Evolutionary conservation across 2,113 vertebrate species (phyloP).

Genomic region (Nibea albiflora): DNA sequence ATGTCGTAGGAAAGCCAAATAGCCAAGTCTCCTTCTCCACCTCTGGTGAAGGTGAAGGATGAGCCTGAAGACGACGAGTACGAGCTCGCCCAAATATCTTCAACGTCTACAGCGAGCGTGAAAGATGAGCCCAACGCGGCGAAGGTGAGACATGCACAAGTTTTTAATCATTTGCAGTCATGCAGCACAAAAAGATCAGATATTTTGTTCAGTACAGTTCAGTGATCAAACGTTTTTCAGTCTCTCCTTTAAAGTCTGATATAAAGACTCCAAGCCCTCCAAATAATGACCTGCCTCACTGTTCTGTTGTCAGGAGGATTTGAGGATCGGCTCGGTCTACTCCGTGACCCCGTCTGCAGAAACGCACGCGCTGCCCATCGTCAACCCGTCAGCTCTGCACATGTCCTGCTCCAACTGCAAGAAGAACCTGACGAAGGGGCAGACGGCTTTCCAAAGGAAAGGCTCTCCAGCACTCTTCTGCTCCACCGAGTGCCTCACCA

Average conservation of each 20-base stretch:
- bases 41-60: constrained; percentile 93
- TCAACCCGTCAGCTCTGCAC: constrained; percentile 77
- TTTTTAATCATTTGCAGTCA: too few species aligned
- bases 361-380: neutral
- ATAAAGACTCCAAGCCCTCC: too few species aligned
- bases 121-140: constrained; percentile 92
- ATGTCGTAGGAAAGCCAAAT: constrained; percentile 23
- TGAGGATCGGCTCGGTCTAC: constrained; percentile 96
- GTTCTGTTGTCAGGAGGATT: constrained; percentile 85
- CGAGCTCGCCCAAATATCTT: constrained; percentile 89
- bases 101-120: constrained; percentile 85
- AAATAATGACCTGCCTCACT: neutral
- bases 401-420: constrained; percentile 94
- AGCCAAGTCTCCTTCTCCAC: constrained; percentile 81
- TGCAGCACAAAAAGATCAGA: too few species aligned
- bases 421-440: constrained; percentile 93
- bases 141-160: constrained; percentile 78
- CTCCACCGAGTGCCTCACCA: constrained; percentile 86
- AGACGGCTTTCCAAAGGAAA: constrained; percentile 98
- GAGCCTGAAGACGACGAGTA: constrained; percentile 96
- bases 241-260: too few species aligned
- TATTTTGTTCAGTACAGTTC: too few species aligned
- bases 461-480: constrained; percentile 95
- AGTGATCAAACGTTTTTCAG: too few species aligned
- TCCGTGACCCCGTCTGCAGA: constrained; percentile 86